Conservation (phyloP, 1,140 invertebrate genomes). For the Mactra quadrangularis region DNA sequence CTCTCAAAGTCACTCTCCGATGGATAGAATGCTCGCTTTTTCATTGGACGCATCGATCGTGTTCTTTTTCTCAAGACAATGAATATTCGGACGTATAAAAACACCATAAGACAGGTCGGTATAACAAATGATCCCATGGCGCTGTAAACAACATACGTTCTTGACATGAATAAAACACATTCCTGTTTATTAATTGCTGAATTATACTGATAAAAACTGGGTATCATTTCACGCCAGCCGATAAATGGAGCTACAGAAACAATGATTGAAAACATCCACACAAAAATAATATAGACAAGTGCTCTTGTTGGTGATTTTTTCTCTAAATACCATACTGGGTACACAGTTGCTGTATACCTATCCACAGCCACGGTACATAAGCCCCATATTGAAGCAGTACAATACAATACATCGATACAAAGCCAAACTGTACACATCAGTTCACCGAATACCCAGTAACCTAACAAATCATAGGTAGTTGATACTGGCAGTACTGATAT, state of each 20-base stretch:
- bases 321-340: slow-evolving; percentile 83
- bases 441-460: slow-evolving; percentile 83
- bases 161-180: slow-evolving; percentile 83
- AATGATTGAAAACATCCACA: slow-evolving; percentile 83
- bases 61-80: slow-evolving; percentile 85
- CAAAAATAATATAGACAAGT: slow-evolving; percentile 81
- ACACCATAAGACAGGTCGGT: slow-evolving; percentile 97
- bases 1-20: slow-evolving; percentile 68
- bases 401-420: slow-evolving; percentile 83
- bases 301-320: slow-evolving; percentile 77
- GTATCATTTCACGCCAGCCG: slow-evolving; percentile 81
- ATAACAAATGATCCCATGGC: slow-evolving; percentile 98
- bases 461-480: slow-evolving; percentile 79
- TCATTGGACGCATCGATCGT: slow-evolving; percentile 64
- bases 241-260: slow-evolving; percentile 83
- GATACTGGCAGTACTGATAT: slow-evolving; percentile 83
- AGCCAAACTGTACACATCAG: slow-evolving; percentile 80
- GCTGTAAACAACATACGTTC: slow-evolving; percentile 97
- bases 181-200: slow-evolving; percentile 73
- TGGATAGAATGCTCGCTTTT: slow-evolving; percentile 54
- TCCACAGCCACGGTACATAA: slow-evolving; percentile 83
- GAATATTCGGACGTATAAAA: slow-evolving; percentile 98
- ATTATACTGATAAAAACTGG: slow-evolving; percentile 76
- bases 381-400: slow-evolving; percentile 84
- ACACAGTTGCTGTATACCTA: slow-evolving; percentile 83